These are phyloP conservation scores for Drosophila limbata DNA, from an alignment of 2,888 invertebrate genomes.

Conservation along the genomic window DNA sequence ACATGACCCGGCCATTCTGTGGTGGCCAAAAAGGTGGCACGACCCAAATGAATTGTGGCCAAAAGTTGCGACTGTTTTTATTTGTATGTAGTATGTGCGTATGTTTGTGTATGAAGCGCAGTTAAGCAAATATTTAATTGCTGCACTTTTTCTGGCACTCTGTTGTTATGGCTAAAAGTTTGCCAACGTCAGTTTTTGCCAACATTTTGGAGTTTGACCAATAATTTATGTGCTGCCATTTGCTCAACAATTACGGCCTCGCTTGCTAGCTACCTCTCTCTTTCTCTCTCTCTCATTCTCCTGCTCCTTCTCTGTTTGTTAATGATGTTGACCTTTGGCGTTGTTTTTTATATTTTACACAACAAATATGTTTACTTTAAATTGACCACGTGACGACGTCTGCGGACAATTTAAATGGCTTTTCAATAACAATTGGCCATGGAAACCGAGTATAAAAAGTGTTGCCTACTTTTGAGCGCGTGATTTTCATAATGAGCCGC, in stretches of 20 bases:
- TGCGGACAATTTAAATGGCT: conserved; percentile 73
- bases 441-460: conserved; percentile 19
- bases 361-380: conserved; percentile 59
- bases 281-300: conserved; percentile 4
- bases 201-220: conserved; percentile 73
- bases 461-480: conserved; percentile 74
- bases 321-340: conserved; percentile 81
- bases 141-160: conserved; percentile 79
- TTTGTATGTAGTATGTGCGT: conserved; percentile 23
- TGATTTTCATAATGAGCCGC: conserved; percentile 76
- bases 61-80: conserved; percentile 70
- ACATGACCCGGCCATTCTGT: conserved; percentile 54
- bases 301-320: conserved; percentile 40
- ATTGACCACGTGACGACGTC: conserved; percentile 47
- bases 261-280: conserved; percentile 16
- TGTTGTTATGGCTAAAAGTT: conserved; percentile 62
- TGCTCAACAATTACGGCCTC: conserved; percentile 80
- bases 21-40: conserved; percentile 67
- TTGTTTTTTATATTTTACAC: conserved; percentile 9
- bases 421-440: conserved; percentile 64
- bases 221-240: conserved; percentile 85
- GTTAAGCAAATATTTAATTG: conserved; percentile 85
- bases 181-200: conserved; percentile 60
- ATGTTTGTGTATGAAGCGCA: conserved; percentile 60
- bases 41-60: conserved; percentile 80